A percentile compares a stretch with the other conserved stretches of the same genome.
phyloP scores from a whole-genome alignment of 2,113 vertebrate species.

The Calyptomena viridis region DNA sequence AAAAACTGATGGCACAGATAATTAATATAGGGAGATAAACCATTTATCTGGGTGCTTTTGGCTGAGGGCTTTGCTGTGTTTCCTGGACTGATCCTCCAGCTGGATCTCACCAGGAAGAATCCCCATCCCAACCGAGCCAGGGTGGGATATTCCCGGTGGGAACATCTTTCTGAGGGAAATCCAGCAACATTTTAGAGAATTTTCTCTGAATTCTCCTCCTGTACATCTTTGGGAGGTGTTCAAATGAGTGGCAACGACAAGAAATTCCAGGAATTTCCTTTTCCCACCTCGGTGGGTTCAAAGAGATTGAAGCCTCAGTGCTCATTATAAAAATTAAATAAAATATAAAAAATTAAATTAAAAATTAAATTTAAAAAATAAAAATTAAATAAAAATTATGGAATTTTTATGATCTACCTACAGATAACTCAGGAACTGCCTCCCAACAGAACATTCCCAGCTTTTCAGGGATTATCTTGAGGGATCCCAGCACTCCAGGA shows the following conservation, averaged over 20 bases:
- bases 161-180: neutral
- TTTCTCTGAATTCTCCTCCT: neutral
- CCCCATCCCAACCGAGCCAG: neutral
- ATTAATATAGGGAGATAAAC: constrained; percentile 72
- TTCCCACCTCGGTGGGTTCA: neutral
- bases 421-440: neutral
- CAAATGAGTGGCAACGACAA: neutral
- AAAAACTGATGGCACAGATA: constrained; percentile 59
- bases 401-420: neutral
- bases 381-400: too few species aligned
- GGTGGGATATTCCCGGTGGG: neutral
- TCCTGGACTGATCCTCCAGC: too few species aligned
- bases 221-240: neutral
- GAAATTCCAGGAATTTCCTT: neutral
- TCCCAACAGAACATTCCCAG: neutral
- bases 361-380: too few species aligned
- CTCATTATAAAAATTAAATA: too few species aligned
- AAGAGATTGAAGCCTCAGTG: neutral
- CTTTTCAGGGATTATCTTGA: neutral
- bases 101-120: too few species aligned
- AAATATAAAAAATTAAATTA: too few species aligned
- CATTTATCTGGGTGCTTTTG: constrained; percentile 63
- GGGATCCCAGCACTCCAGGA: neutral
- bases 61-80: neutral
- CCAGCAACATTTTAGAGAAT: neutral